These are phyloP conservation scores for Cepaea nemoralis DNA, from an alignment of 1,140 invertebrate genomes.

Conservation along the genomic window DNA sequence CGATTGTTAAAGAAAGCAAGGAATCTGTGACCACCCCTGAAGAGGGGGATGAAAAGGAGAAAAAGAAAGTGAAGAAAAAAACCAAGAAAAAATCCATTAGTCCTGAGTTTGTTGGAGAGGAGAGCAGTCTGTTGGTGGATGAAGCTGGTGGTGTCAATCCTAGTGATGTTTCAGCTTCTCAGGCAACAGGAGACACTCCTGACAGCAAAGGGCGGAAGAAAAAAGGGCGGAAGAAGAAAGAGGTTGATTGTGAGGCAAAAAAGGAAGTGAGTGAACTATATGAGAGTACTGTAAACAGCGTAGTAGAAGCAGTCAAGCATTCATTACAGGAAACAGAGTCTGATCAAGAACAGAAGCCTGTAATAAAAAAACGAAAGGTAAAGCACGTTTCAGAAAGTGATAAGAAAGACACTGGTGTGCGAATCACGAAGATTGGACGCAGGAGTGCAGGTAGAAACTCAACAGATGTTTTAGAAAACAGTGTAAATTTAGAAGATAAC, in stretches of 20 bases:
- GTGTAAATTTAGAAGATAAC: background rate
- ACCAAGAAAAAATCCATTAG: slow-evolving; percentile 43
- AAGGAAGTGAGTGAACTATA: slow-evolving; percentile 44
- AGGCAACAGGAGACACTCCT: background rate
- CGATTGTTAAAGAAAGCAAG: background rate
- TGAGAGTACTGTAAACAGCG: slow-evolving; percentile 46
- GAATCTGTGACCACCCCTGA: background rate
- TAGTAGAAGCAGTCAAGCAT: slow-evolving; percentile 42
- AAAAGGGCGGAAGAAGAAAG: slow-evolving; percentile 69
- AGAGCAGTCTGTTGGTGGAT: background rate
- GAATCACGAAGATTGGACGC: background rate
- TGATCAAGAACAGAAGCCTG: slow-evolving; percentile 17
- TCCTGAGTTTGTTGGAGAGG: slow-evolving; percentile 19
- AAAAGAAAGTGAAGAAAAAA: slow-evolving; percentile 57
- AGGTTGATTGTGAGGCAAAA: slow-evolving; percentile 43
- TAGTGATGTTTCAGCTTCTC: background rate
- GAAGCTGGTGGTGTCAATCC: background rate
- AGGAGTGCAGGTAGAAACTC: background rate
- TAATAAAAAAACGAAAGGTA: slow-evolving; percentile 36
- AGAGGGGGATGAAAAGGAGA: slow-evolving; percentile 44
- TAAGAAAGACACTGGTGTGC: slow-evolving; percentile 31
- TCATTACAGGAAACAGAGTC: slow-evolving; percentile 31
- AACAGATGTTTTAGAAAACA: slow-evolving; percentile 30
- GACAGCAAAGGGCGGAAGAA: slow-evolving; percentile 48
- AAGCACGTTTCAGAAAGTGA: slow-evolving; percentile 42